Evolutionary conservation across 2,797 vertebrate genomes (phyloP), one percentile per base, ranked within the genome.

Genomic region (Rhodeus uyekii): DNA sequence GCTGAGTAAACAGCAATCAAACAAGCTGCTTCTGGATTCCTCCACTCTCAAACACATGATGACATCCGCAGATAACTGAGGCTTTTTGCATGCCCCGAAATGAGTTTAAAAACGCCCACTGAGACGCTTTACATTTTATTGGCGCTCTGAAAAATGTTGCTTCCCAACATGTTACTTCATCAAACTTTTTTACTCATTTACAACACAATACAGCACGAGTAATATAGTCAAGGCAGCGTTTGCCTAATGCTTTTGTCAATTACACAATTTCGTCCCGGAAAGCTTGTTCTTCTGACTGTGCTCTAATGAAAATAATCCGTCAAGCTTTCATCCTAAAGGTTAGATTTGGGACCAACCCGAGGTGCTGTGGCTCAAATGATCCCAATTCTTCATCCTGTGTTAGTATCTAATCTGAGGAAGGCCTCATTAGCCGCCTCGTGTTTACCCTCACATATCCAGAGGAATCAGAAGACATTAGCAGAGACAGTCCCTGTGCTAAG

Each of bases 381-480:
- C 27, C 27, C n/a, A 36, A 76, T 73, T 81, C 74, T 38, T 77
- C 79, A 85, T 81, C 42, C 73, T n/a, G 46, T 8, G 27, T 81
- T 85, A 86, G 82, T 34, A 86, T 89, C 89, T 83, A 85, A 84
- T 87, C 86, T 90, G 89, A 90, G 90, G 89, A 88, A 84, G 89
- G 89, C 87, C 89, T 93, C 92, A 93, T 93, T 93, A 93, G 90
- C 78, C 84, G 88, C 89, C 88, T 90, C 91, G 91, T 87, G 75
- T 92, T 93, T 92, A 92, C 92, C 87, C 88, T 82, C 81, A 78
- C 89, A 88, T 88, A 85, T 90, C 82, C 85, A 81, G 83, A 89
- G 91, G 90, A 92, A 93, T 92, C 87, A 87, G 90, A 89, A 78
- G 86, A 84, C 76, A 78, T 91, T 87, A 84, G 86, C 82, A 87